phyloP scores from a whole-genome alignment of 2,113 vertebrate genomes.

The Gallinago jamesoni region DNA sequence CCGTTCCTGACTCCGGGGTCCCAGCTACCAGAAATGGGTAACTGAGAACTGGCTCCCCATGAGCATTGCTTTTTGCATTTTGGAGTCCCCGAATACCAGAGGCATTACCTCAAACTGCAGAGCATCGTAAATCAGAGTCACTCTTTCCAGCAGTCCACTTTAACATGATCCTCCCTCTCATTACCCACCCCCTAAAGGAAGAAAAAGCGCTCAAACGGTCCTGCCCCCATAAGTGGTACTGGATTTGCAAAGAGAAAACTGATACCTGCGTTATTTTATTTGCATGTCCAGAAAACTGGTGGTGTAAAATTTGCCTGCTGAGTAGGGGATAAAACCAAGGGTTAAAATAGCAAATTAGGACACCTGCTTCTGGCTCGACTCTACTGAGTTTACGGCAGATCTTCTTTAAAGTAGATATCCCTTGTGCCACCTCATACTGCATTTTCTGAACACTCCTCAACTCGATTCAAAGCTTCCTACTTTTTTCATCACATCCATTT shows the following conservation, averaged over 20 bases:
- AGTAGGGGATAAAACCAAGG: background rate
- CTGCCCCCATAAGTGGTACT: background rate
- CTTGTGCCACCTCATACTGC: background rate
- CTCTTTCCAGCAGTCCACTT: background rate
- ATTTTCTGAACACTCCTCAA: background rate
- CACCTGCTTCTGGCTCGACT: background rate
- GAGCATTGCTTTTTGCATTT: background rate
- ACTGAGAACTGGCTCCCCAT: background rate
- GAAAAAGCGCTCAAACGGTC: background rate
- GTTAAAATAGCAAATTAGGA: background rate
- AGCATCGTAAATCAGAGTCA: background rate
- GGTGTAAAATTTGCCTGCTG: background rate
- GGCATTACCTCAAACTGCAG: slow-evolving; percentile 2
- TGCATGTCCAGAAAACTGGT: background rate
- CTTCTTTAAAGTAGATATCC: background rate
- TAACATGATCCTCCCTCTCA: background rate
- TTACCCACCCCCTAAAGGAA: background rate
- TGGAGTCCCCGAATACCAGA: background rate
- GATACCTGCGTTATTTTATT: background rate
- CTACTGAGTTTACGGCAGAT: background rate
- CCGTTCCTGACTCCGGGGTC: background rate
- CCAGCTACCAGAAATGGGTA: background rate
- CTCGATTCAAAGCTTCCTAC: background rate
- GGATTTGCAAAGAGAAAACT: background rate
- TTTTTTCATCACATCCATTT: background rate